Percentiles rank a stretch among this genome's conserved stretches.
Conservation (phyloP, 1,140 invertebrate genomes). For the Sweltsa coloradensis region DNA sequence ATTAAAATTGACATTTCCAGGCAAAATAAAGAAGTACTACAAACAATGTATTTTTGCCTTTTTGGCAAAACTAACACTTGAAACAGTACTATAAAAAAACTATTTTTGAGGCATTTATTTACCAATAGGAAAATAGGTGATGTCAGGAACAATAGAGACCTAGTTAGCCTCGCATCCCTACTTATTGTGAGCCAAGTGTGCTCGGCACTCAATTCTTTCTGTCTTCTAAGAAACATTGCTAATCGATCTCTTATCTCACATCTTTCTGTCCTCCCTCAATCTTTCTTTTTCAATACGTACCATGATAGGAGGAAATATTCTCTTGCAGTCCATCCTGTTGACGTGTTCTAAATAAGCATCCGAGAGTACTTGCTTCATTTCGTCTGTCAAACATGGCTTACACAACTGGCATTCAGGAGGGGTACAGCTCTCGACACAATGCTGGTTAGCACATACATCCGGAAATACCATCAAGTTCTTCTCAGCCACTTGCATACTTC, state of each 20-base stretch:
- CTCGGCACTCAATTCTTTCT: neutral
- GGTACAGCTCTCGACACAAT: slow-evolving; percentile 49
- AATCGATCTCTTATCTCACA: too few relatives aligned
- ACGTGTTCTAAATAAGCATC: slow-evolving; percentile 67
- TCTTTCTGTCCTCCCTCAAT: too few relatives aligned
- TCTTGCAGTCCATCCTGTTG: slow-evolving; percentile 60
- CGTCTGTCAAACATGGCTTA: slow-evolving; percentile 54
- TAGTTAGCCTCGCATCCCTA: neutral
- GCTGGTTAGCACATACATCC: slow-evolving; percentile 45
- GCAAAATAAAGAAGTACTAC: too few relatives aligned
- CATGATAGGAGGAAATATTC: slow-evolving; percentile 67
- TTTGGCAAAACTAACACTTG: too few relatives aligned
- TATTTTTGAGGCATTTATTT: neutral
- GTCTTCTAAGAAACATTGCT: neutral
- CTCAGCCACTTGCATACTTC: slow-evolving; percentile 57
- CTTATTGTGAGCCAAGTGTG: neutral
- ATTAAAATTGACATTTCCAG: too few relatives aligned
- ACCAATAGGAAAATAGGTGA: neutral
- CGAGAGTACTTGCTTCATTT: slow-evolving; percentile 42
- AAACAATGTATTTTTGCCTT: too few relatives aligned
- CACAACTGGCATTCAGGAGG: slow-evolving; percentile 64
- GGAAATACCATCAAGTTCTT: slow-evolving; percentile 71
- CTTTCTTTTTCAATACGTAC: slow-evolving; percentile 33
- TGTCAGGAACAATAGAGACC: neutral
- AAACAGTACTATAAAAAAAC: too few relatives aligned